Percentiles rank a stretch among this genome's conserved stretches.
These are phyloP conservation scores for Bubo blakistoni DNA, from an alignment of 2,113 vertebrate genomes.

Conservation along the genomic window DNA sequence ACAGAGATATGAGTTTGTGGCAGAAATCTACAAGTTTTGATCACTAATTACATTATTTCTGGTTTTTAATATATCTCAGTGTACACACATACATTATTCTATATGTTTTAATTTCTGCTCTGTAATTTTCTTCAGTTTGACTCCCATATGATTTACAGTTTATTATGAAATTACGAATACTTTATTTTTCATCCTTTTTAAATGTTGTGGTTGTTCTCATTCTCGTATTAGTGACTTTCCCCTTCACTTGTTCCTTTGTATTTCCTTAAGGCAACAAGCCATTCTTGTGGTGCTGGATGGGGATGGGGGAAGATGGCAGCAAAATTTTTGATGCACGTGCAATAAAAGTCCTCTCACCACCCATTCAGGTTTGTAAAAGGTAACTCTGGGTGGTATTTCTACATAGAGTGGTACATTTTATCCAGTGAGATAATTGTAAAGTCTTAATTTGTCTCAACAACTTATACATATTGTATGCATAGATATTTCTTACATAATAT, in stretches of 20 bases:
- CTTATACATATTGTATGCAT: background rate
- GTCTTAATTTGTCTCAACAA: background rate
- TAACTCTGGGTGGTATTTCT: background rate
- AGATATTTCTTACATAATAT: background rate
- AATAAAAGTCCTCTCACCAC: background rate
- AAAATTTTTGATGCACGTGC: background rate
- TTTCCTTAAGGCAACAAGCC: background rate
- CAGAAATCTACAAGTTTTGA: conserved; percentile 5
- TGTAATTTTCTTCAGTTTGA: background rate
- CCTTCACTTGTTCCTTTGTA: background rate
- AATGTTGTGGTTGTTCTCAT: background rate
- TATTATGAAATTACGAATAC: background rate
- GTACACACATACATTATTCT: background rate
- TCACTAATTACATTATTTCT: conserved; percentile 14
- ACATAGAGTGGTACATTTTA: background rate
- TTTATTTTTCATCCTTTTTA: background rate
- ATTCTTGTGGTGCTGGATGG: background rate
- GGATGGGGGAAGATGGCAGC: background rate
- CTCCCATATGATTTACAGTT: background rate
- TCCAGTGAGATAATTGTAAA: background rate
- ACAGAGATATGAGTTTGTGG: background rate
- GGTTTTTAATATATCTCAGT: background rate
- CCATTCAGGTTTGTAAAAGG: background rate
- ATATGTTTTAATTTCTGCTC: background rate
- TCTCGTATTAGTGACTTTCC: background rate